A percentile compares a stretch with the other conserved stretches of the same genome.
These are phyloP conservation scores for Drosophila sulfurigaster DNA, from an alignment of 1,140 invertebrate genomes.

Conservation along the genomic window DNA sequence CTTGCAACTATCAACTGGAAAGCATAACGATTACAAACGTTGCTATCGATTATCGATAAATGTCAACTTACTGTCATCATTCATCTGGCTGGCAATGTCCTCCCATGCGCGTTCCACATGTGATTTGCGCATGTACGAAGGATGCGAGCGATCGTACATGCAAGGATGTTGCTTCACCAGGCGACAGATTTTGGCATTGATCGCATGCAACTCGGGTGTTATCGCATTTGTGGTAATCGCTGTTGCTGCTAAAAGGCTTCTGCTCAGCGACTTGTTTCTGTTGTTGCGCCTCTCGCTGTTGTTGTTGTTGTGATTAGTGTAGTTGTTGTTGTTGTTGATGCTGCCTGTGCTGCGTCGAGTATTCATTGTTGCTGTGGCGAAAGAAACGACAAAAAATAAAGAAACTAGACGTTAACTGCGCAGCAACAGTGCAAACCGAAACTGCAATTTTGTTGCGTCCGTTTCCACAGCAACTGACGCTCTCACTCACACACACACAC, in stretches of 20 bases:
- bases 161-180: slow-evolving; percentile 69
- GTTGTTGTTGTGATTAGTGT: neutral
- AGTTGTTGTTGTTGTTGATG: slow-evolving; percentile 14
- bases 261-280: slow-evolving; percentile 9
- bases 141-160: slow-evolving; percentile 73
- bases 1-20: slow-evolving; percentile 66
- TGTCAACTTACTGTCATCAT: slow-evolving; percentile 57
- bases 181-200: slow-evolving; percentile 72
- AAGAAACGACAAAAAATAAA: slow-evolving; percentile 11
- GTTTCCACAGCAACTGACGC: slow-evolving; percentile 49
- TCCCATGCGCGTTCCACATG: slow-evolving; percentile 67
- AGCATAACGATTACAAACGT: neutral
- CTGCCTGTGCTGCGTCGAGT: slow-evolving; percentile 54
- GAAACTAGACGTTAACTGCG: slow-evolving; percentile 33
- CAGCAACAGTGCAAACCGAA: slow-evolving; percentile 28
- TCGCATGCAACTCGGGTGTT: slow-evolving; percentile 57
- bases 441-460: slow-evolving; percentile 33
- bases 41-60: neutral
- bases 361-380: slow-evolving; percentile 35
- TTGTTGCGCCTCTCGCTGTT: slow-evolving; percentile 10
- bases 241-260: slow-evolving; percentile 22
- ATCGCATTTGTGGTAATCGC: slow-evolving; percentile 26
- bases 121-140: slow-evolving; percentile 63
- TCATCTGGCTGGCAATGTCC: slow-evolving; percentile 60
- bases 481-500: slow-evolving; percentile 16